Base-by-base conservation (phyloP, 2,888 invertebrate genomes). In the Meliscaeva auricollis region DNA sequence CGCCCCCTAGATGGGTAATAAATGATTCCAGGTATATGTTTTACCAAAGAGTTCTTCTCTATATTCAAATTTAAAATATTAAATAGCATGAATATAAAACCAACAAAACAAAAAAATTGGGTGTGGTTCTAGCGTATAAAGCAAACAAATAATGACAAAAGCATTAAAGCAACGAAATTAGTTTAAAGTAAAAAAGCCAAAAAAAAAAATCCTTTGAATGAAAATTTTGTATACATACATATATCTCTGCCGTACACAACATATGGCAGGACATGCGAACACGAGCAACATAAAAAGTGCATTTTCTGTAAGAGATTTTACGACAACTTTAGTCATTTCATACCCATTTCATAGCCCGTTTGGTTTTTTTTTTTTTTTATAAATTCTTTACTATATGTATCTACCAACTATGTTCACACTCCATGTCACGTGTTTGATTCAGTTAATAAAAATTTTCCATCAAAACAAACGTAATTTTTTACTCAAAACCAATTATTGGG, bases 281-380 rank as follows among this genome's bases (percentile, higher is more conserved):
- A 85, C 41, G 58, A 64, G 9, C 9, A 73, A 73, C 85, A 85
- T 85, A 85, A 81, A 81, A 85, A 85, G 72, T 81, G 73, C 81
- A 81, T 82, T 72, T 72, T 77, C 76, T n/a, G 75, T 22, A 68
- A 60, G 50, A 72, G 80, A 58, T 76, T 80, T 84, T 80, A 84
- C 80, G 75, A 76, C 84, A 84, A 76, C 60, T 76, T 80, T 15
- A 79, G 20, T 58, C 70, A 84, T 84, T 84, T 79, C 66, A n/a
- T n/a, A 80, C 70, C 75, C 84, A 68, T 84, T 80, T 80, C 70
- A 66, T 62, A 76, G 72, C 50, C 60, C 76, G 58, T 76, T 76
- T 76, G 26, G 75, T 68, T 50, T 69, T 75, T 46, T 41, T 0
- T 70, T 68, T 50, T 69, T 75, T 46, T 41, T 0, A 26, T 46